These are phyloP conservation scores for Eupsittula cactorum DNA, from an alignment of 2,113 vertebrate species.

Conservation along the genomic window DNA sequence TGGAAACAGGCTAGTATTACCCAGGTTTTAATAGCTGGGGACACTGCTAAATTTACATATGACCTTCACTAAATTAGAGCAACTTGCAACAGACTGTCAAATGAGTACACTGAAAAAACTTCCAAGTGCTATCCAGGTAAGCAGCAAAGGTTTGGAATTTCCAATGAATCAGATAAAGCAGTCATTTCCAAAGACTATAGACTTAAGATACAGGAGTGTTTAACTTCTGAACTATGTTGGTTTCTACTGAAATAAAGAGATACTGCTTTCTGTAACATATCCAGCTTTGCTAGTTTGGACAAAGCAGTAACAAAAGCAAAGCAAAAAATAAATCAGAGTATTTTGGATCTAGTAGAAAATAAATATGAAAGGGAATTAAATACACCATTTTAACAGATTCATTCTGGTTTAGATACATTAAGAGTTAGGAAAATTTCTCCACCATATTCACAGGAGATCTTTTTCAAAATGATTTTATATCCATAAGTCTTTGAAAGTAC, in stretches of 20 bases:
- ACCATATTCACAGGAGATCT: not conserved
- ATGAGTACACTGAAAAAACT: not conserved
- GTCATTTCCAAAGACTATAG: not conserved
- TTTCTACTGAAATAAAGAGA: not conserved
- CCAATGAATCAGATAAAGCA: not conserved
- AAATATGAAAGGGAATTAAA: not conserved
- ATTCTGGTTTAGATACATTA: not conserved
- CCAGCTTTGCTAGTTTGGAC: not conserved
- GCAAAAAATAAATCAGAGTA: not conserved
- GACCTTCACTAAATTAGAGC: conserved; percentile 28
- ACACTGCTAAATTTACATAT: conserved; percentile 6
- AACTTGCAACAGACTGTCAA: not conserved
- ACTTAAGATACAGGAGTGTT: not conserved
- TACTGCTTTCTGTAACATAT: not conserved
- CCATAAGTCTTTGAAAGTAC: not conserved
- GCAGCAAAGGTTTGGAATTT: not conserved
- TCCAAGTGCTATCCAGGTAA: not conserved
- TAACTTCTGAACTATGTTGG: not conserved
- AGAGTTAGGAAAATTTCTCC: not conserved
- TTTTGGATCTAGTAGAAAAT: not conserved
- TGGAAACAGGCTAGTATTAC: not conserved
- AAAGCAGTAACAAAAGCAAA: not conserved
- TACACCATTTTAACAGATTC: not conserved
- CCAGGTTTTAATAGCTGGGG: not conserved
- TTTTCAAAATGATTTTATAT: not conserved